Base-by-base conservation (phyloP, 2,888 invertebrate genomes). In the Apodemia duryi region DNA sequence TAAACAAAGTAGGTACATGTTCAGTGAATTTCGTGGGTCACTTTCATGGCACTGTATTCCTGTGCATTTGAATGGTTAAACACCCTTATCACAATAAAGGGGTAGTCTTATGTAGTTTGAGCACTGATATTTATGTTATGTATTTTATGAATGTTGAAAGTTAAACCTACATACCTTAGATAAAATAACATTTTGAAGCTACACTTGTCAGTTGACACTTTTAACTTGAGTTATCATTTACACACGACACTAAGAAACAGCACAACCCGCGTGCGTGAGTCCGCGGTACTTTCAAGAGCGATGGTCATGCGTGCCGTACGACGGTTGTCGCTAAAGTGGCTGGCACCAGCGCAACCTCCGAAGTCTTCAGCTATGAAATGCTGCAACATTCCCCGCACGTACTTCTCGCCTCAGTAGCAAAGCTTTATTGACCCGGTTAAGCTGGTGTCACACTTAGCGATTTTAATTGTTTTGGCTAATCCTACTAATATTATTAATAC, bases 121-220 rank as follows among this genome's bases (percentile, higher is more conserved):
- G 35, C 5, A 35, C 2, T 35, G 2, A 38, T 6, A 38, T 38
- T 38, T 38, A 6, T 38, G 3, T 2, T 5, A 4, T 35, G 35
- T 35, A 35, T 35, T 35, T 5, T 35, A 21, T 21, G 21, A 21
- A 21, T 21, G 21, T 21, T 21, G 21, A 21, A 32, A 32, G 2
- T 32, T 32, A 43, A 43, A 43, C 43, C 10, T 11, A 84, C 87
- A 88, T 81, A 91, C 91, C 86, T 88, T 74, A 82, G 69, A 81
- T 76, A 85, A 75, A 84, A 75, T 82, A 86, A 80, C 91, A 91
- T 91, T 85, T 86, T 91, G 69, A 67, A 61, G 72, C 71, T 70
- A 70, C 77, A 78, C 78, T 74, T 67, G 70, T 69, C 72, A 68
- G 69, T 73, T 64, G 74, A 73, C 81, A 74, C 72, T 73, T 68